Evolutionary conservation across 2,113 vertebrate genomes (phyloP).

Genomic region (Callaeas wilsoni): DNA sequence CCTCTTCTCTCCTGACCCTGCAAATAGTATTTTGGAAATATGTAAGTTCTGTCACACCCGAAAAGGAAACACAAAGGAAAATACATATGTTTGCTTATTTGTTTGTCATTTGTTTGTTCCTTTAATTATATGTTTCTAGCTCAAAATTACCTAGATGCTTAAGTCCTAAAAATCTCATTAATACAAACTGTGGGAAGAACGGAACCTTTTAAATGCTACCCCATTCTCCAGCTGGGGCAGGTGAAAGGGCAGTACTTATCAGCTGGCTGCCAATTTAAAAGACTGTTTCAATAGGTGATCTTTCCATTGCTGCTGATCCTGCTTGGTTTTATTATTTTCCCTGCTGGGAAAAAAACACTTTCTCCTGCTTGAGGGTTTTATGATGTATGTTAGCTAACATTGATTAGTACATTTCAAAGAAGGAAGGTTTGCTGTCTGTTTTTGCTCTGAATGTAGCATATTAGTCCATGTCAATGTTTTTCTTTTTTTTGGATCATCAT

Average conservation of each 20-base stretch:
- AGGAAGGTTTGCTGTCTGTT: not conserved
- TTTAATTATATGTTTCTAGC: not conserved
- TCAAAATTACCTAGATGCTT: not conserved
- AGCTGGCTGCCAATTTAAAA: constrained; percentile 38
- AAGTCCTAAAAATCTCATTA: not conserved
- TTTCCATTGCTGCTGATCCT: not conserved
- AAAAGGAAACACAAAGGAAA: not conserved
- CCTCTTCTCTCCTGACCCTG: not conserved
- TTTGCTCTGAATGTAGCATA: not conserved
- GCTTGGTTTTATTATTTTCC: constrained; percentile 14
- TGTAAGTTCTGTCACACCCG: not conserved
- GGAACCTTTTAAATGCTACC: not conserved
- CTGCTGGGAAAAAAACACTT: not conserved
- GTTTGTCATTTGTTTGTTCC: not conserved
- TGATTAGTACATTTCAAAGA: constrained; percentile 19
- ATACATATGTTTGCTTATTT: not conserved
- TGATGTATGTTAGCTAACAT: not conserved
- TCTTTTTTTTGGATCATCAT: not conserved
- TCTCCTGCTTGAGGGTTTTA: constrained; percentile 28
- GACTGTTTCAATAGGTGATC: constrained; percentile 31
- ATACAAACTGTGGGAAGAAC: not conserved
- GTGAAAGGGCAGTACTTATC: not conserved
- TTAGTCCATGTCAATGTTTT: not conserved
- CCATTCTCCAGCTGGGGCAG: not conserved
- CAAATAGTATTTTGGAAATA: not conserved